Conservation (phyloP, 2,888 invertebrate genomes). For the Bombylius discolor region DNA sequence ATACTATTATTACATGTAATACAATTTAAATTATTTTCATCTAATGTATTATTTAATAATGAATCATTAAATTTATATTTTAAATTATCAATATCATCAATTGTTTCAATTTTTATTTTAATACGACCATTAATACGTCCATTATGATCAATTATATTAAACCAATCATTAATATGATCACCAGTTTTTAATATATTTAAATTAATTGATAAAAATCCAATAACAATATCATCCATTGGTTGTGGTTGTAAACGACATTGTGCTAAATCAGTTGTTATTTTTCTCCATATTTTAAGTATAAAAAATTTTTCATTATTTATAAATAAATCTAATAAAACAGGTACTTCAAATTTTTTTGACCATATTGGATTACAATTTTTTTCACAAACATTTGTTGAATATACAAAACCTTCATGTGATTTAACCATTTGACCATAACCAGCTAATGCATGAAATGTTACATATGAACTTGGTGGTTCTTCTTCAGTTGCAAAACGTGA, state of each 20-base stretch:
- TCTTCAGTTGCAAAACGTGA: constrained; percentile 27
- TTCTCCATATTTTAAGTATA: constrained; percentile 48
- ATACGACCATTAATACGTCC: constrained; percentile 47
- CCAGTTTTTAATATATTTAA: constrained; percentile 40
- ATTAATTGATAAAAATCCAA: constrained; percentile 48
- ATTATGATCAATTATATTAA: constrained; percentile 47
- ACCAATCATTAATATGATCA: constrained; percentile 46
- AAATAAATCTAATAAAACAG: constrained; percentile 38
- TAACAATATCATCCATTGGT: constrained; percentile 43
- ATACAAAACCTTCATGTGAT: constrained; percentile 34
- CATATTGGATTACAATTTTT: constrained; percentile 43
- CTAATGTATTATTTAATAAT: not conserved
- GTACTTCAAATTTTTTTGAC: constrained; percentile 41
- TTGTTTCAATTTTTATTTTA: constrained; percentile 43
- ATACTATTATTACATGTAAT: constrained; percentile 6
- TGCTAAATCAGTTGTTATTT: constrained; percentile 35
- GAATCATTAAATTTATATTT: not conserved
- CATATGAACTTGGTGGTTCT: constrained; percentile 45
- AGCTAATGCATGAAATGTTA: constrained; percentile 42
- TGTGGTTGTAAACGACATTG: constrained; percentile 33
- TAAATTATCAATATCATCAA: constrained; percentile 32
- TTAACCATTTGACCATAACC: constrained; percentile 24
- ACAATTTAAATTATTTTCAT: not conserved
- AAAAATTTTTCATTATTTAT: constrained; percentile 42
- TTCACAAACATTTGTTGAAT: constrained; percentile 40